Percentiles rank a stretch among this genome's conserved stretches.
Evolutionary conservation across 2,113 vertebrate genomes (phyloP).

Genomic region (Lepisosteus oculatus): DNA sequence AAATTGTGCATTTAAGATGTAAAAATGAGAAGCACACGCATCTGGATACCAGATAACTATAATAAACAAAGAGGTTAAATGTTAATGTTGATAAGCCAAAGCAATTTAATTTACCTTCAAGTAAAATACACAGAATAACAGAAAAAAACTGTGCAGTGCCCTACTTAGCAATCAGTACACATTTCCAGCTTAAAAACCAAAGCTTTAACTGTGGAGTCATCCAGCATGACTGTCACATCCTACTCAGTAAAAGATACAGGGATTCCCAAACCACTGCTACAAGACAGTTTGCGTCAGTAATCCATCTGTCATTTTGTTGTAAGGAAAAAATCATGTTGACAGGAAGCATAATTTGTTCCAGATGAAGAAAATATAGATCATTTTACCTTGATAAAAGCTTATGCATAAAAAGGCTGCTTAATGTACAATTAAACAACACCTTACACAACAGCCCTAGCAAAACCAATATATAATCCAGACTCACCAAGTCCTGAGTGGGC

Average conservation of each 20-base stretch:
- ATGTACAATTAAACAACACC: no score
- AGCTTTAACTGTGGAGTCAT: not conserved
- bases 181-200: not conserved
- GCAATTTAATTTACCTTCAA: not conserved
- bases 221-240: slow-evolving; percentile 3
- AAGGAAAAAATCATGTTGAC: no score
- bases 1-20: no score
- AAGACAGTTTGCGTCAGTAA: not conserved
- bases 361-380: no score
- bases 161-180: not conserved
- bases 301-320: no score
- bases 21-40: no score
- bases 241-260: not conserved
- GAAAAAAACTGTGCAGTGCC: not conserved
- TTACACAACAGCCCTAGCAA: no score
- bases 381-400: no score
- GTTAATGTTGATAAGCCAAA: not conserved
- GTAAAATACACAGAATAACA: not conserved
- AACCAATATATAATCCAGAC: slow-evolving; percentile 19
- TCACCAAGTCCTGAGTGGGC: slow-evolving; percentile 63
- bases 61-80: no score
- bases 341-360: no score
- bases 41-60: no score
- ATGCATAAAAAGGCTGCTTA: no score
- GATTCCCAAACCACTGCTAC: not conserved